Conservation (phyloP, 2,797 vertebrate species). For the Geotrypetes seraphini region DNA sequence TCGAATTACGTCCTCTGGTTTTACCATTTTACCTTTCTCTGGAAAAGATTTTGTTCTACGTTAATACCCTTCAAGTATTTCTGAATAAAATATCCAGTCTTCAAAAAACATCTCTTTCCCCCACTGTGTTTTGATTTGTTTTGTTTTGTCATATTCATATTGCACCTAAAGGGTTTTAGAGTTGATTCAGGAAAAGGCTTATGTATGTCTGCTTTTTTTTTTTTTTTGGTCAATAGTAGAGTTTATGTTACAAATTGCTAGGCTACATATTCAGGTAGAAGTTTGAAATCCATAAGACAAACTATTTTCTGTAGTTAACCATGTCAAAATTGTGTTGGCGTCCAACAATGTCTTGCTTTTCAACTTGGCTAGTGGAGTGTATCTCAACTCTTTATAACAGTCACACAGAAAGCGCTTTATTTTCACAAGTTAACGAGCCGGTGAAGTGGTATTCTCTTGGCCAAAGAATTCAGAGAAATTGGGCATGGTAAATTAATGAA, state of each 20-base stretch:
- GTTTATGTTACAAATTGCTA: constrained; percentile 19
- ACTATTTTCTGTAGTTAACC: constrained; percentile 6
- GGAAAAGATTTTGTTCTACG: too few relatives aligned
- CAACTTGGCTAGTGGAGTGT: constrained; percentile 33
- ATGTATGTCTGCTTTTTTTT: constrained; percentile 12
- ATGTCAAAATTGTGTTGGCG: constrained; percentile 13
- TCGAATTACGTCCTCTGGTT: too few relatives aligned
- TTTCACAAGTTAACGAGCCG: constrained; percentile 36
- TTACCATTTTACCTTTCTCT: too few relatives aligned
- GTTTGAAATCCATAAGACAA: constrained; percentile 14
- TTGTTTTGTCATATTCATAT: too few relatives aligned
- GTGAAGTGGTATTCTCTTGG: constrained; percentile 45
- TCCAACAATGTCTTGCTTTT: constrained; percentile 19
- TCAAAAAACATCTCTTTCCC: too few relatives aligned
- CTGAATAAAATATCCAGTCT: too few relatives aligned
- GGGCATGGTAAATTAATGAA: constrained; percentile 67
- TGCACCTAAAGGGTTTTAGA: too few relatives aligned
- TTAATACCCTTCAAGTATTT: too few relatives aligned
- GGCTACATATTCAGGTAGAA: constrained; percentile 17
- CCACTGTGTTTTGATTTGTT: too few relatives aligned
- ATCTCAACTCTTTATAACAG: constrained; percentile 29
- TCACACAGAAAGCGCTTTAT: constrained; percentile 42
- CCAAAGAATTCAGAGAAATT: constrained; percentile 65
- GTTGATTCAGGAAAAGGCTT: constrained; percentile 18
- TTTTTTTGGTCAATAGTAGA: background rate